These are phyloP conservation scores for Neolamprologus fasciatus DNA, from an alignment of 2,113 vertebrate species.

Conservation along the genomic window DNA sequence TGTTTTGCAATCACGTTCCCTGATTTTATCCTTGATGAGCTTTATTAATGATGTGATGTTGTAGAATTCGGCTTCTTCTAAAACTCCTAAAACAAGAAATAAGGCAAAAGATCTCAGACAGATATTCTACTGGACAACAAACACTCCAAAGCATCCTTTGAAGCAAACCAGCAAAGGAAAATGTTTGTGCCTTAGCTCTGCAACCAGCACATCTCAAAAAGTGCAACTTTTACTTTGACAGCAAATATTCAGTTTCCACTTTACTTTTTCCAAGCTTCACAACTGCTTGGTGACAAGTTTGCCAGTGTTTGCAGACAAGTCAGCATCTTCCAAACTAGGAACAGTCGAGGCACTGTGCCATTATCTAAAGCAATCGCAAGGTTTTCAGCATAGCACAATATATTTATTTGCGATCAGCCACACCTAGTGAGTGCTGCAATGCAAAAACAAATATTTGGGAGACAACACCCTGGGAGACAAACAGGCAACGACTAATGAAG, in stretches of 20 bases:
- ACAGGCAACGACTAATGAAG: background rate
- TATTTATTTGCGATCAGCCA: background rate
- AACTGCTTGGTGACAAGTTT: background rate
- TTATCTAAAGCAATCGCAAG: background rate
- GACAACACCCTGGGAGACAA: background rate
- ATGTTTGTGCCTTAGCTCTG: background rate
- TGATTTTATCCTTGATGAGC: conserved; percentile 95
- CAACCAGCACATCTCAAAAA: background rate
- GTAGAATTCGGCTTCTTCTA: conserved; percentile 98
- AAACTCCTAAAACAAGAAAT: conserved; percentile 76
- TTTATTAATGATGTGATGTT: conserved; percentile 99
- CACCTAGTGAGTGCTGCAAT: background rate
- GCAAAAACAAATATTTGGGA: background rate
- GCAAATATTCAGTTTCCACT: background rate
- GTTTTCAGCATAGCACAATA: background rate
- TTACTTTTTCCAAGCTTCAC: background rate
- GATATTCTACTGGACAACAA: background rate
- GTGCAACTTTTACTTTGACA: background rate
- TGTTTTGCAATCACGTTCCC: conserved; percentile 93
- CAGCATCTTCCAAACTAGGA: background rate
- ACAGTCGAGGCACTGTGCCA: background rate
- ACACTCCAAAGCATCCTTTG: background rate
- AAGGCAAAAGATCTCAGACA: background rate
- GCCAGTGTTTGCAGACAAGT: background rate
- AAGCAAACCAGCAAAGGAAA: background rate